Evolutionary conservation across 2,113 vertebrate species (phyloP), one percentile per base, ranked within the genome.

Genomic region (Menidia beryllina): DNA sequence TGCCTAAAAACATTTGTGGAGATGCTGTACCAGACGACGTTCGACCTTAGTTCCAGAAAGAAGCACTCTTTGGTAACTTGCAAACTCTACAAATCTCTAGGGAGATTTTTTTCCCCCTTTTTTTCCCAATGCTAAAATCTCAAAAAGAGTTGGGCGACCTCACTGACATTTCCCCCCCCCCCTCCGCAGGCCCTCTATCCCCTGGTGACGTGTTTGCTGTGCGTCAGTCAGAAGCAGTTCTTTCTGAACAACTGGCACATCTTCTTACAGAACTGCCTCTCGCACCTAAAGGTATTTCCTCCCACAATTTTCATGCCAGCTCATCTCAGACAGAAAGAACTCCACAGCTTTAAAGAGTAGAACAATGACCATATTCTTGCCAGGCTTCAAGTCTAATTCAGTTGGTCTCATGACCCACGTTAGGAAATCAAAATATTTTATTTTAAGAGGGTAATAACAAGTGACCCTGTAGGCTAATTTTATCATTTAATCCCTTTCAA

Each of bases 201-300:
- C 71, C 90, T 99, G 94, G 97, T 99, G 83, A 99, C 98, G 78
- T 99, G 98, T 91, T 93, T 99, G 92, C 94, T 99, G 85, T 99
- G 98, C 94, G 97, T 99, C 88, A 99, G 98, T 94, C 98, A 99
- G 92, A 99, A 99, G 93, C 97, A 96, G 88, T 99, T 99, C 95
- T 99, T 99, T 95, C 96, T 99, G 93, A 99, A 96, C 95, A 99
- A 99, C 93, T 99, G 98, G 98, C 98, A 99, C 94, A 98, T 99
- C 95, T 99, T 99, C 94, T 96, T 99, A 89, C 96, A 98, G 91
- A 98, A 98, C 92, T 99, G 98, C 94, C 94, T 99, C 87, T 99
- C 98, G 17, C 98, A 99, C 91, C 95, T 99, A 76, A 99, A 99
- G 97, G 97, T 99, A 98, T 91, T 81, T 24, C 34, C 15, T 14